Percentiles rank a stretch among this genome's conserved stretches.
phyloP scores from a whole-genome alignment of 2,797 vertebrate species.

The Emys orbicularis region DNA sequence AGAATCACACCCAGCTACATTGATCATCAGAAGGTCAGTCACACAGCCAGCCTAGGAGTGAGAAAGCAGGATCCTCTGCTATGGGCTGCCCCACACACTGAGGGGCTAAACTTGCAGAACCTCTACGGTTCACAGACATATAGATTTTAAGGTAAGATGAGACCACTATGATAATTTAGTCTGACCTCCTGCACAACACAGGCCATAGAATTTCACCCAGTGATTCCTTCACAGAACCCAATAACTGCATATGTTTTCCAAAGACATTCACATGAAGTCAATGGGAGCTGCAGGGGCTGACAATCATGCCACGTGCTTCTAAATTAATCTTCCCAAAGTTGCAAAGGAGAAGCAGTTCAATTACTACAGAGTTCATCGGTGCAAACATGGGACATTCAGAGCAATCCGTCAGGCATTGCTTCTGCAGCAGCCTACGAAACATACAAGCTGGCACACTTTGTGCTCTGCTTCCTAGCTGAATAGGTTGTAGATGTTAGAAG shows the following conservation, averaged over 20 bases:
- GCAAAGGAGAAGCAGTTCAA: not conserved
- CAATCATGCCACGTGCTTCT: not conserved
- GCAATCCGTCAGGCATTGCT: not conserved
- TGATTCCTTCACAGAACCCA: not conserved
- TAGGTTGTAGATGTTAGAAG: not conserved
- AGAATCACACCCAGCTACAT: not conserved
- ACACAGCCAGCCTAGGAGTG: not conserved
- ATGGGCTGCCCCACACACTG: conserved; percentile 18
- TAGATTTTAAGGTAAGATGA: not conserved
- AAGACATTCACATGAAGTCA: rapidly evolving
- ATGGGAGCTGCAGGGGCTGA: not conserved
- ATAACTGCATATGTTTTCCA: not conserved
- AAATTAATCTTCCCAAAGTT: not conserved
- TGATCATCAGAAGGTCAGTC: not conserved
- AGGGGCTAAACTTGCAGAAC: conserved; percentile 1
- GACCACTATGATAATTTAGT: not conserved
- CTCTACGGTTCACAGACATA: not conserved
- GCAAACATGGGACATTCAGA: not conserved
- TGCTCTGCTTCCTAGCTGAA: not conserved
- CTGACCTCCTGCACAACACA: not conserved
- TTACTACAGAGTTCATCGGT: not conserved
- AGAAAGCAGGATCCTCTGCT: conserved; percentile 8
- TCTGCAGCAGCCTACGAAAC: rapidly evolving
- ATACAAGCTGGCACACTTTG: not conserved
- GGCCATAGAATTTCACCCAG: not conserved